Conservation (phyloP, 2,113 vertebrate species). For the Heterochromis multidens region DNA sequence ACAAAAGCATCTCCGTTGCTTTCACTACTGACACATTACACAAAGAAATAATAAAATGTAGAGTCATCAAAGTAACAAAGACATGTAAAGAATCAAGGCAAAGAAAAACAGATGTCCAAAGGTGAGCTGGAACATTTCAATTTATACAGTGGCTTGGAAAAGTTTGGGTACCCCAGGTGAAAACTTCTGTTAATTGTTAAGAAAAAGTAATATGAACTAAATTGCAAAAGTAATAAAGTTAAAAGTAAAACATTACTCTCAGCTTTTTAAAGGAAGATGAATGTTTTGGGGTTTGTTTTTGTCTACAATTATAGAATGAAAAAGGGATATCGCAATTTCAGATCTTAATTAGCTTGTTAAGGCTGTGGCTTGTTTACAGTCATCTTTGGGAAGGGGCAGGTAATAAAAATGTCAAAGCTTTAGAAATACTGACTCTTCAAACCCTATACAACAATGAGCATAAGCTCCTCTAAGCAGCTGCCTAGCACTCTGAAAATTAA, state of each 20-base stretch:
- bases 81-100: not conserved
- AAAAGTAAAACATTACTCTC: not conserved
- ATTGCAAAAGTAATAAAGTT: too few relatives aligned
- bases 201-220: too few relatives aligned
- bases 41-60: not conserved
- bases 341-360: not conserved
- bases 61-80: constrained; percentile 1
- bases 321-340: too few relatives aligned
- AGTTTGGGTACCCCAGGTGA: not conserved
- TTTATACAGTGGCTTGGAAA: not conserved
- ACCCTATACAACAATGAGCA: not conserved
- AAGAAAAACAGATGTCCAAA: constrained; percentile 22
- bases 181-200: not conserved
- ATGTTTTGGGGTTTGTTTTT: not conserved
- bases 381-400: not conserved
- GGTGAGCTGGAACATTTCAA: not conserved
- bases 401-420: not conserved
- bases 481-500: too few relatives aligned
- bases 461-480: not conserved
- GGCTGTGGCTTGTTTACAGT: not conserved
- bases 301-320: not conserved
- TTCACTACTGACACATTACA: constrained; percentile 4
- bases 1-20: not conserved
- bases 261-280: not conserved
- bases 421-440: not conserved